Percentiles rank a stretch among this genome's conserved stretches.
These are phyloP conservation scores for Caenorhabditis sp. DNA, from an alignment of 2,888 invertebrate species.

Conservation along the genomic window DNA sequence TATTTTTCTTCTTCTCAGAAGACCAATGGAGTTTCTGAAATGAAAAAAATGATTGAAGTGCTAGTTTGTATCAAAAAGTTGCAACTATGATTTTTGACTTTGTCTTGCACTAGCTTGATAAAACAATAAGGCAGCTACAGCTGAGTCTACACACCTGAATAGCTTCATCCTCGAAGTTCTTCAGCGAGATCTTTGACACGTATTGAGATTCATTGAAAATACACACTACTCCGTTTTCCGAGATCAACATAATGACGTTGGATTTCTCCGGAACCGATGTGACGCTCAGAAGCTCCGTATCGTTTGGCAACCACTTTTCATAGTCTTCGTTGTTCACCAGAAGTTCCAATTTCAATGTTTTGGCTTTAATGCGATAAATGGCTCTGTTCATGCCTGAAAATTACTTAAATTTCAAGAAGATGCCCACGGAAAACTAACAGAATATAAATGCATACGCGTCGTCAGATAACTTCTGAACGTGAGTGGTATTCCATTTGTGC, in stretches of 20 bases:
- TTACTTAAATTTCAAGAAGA: too few relatives aligned
- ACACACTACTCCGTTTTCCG: conserved; percentile 24
- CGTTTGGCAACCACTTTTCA: conserved; percentile 3
- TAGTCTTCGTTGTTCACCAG: conserved; percentile 13
- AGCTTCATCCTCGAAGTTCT: conserved; percentile 27
- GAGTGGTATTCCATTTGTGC: conserved; percentile 23
- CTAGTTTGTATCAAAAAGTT: too few relatives aligned
- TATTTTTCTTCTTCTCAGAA: conserved; percentile 35
- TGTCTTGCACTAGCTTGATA: too few relatives aligned
- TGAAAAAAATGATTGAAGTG: neutral
- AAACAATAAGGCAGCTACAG: neutral
- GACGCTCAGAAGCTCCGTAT: conserved; percentile 8
- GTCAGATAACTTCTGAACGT: conserved; percentile 29
- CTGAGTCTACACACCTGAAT: conserved; percentile 18
- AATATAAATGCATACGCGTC: conserved; percentile 11
- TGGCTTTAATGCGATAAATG: conserved; percentile 2
- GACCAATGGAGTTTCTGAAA: conserved; percentile 32
- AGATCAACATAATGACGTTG: conserved; percentile 12
- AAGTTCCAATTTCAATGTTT: conserved; percentile 10
- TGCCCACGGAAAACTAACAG: conserved; percentile 14
- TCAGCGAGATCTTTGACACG: neutral
- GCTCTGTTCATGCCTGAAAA: conserved; percentile 38
- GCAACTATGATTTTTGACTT: neutral
- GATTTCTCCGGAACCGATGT: conserved; percentile 21
- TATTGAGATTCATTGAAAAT: conserved; percentile 36